These are phyloP conservation scores for Lepidurus couesii DNA, from an alignment of 1,140 invertebrate species.

Conservation along the genomic window DNA sequence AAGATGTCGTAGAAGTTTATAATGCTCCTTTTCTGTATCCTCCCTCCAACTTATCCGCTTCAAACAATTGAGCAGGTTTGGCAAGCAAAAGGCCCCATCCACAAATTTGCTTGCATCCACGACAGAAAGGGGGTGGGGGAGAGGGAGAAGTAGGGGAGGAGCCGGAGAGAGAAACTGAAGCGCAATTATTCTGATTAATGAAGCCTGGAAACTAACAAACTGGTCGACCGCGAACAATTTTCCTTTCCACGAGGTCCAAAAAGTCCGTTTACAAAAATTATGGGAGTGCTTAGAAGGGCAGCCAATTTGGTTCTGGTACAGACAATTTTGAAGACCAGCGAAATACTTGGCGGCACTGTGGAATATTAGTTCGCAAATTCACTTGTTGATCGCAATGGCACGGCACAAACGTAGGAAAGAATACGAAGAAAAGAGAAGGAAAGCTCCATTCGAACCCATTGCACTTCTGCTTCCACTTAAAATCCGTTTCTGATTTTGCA, in stretches of 20 bases:
- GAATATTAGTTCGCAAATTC: not conserved
- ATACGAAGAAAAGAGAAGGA: not conserved
- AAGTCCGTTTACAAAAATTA: not conserved
- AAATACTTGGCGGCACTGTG: constrained; percentile 9
- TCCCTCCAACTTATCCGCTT: not conserved
- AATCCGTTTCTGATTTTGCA: not conserved
- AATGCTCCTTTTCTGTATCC: not conserved
- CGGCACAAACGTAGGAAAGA: constrained; percentile 3
- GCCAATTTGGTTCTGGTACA: not conserved
- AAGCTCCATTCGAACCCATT: not conserved
- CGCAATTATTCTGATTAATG: not conserved
- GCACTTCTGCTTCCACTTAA: constrained; percentile 10
- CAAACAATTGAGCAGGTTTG: constrained; percentile 15
- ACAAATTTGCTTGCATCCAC: constrained; percentile 2
- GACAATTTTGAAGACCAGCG: not conserved
- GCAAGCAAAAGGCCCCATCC: constrained; percentile 13
- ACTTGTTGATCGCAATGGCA: not conserved
- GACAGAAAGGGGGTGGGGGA: not conserved
- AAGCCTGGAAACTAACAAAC: not conserved
- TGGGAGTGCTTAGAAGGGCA: not conserved
- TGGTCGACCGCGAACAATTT: not conserved
- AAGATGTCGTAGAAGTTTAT: not conserved
- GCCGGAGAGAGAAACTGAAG: too few species aligned
- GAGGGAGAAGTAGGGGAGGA: too few species aligned
- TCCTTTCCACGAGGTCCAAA: not conserved